Conservation (phyloP, 2,113 vertebrate species). For the Lampris megalopsis region DNA sequence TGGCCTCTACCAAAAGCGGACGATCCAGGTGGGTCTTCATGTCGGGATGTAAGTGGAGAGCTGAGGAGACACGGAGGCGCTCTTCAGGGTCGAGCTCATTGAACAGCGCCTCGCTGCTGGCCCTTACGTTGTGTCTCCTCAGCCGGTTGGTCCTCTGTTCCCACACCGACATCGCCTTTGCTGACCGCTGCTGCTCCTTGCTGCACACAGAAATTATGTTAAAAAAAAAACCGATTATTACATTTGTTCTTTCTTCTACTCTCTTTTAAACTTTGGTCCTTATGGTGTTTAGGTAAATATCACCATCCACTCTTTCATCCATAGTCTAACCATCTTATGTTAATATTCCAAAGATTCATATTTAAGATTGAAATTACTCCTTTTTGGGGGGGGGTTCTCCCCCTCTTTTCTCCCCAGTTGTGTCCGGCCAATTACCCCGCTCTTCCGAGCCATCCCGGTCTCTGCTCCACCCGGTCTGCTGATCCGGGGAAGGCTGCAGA, state of each 20-base stretch:
- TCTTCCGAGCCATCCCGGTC: too few species aligned
- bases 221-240: too few species aligned
- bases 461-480: too few species aligned
- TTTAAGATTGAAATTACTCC: not conserved
- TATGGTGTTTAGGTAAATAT: constrained; percentile 8
- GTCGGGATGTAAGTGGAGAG: constrained; percentile 90
- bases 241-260: too few species aligned
- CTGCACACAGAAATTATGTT: constrained; percentile 72
- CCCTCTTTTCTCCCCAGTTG: too few species aligned
- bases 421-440: too few species aligned
- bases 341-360: not conserved
- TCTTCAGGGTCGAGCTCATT: constrained; percentile 94
- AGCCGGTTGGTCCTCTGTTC: constrained; percentile 97
- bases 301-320: constrained; percentile 50
- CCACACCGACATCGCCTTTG: constrained; percentile 93
- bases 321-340: constrained; percentile 46
- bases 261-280: not conserved
- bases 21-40: constrained; percentile 95
- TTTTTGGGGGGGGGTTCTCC: not conserved
- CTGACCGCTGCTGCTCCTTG: constrained; percentile 90
- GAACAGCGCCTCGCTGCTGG: constrained; percentile 93
- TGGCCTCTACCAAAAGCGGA: constrained; percentile 85
- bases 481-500: too few species aligned
- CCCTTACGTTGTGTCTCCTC: constrained; percentile 90
- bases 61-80: constrained; percentile 83